phyloP scores from a whole-genome alignment of 2,113 vertebrate species.

The Pluvianellus socialis region DNA sequence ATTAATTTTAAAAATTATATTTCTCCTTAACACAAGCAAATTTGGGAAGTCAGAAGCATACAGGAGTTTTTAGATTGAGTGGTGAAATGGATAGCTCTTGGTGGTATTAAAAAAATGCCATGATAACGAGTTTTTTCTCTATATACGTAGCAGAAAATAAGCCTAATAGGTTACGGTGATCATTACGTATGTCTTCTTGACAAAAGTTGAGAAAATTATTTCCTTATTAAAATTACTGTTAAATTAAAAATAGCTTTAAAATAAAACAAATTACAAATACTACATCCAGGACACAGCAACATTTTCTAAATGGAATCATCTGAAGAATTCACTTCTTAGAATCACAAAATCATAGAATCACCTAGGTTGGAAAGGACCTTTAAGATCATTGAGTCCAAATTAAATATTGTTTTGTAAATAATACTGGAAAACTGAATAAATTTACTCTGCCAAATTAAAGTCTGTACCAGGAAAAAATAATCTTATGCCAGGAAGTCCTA shows the following conservation, averaged over 20 bases:
- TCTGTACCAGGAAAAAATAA: not conserved
- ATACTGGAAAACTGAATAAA: not conserved
- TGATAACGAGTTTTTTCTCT: not conserved
- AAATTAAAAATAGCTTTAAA: not conserved
- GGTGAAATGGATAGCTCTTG: not conserved
- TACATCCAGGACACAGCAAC: not conserved
- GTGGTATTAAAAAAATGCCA: not conserved
- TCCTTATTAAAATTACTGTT: not conserved
- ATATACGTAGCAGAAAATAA: not conserved
- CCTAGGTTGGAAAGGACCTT: too few relatives aligned
- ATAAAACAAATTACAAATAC: not conserved
- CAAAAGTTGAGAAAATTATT: not conserved
- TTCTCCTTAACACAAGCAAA: not conserved
- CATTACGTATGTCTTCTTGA: not conserved
- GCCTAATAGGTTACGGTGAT: not conserved
- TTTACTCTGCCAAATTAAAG: not conserved
- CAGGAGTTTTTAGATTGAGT: not conserved
- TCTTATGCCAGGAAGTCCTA: not conserved
- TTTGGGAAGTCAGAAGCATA: not conserved
- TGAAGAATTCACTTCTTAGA: not conserved
- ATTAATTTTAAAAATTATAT: not conserved
- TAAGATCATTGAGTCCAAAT: too few relatives aligned
- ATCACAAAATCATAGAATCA: not conserved
- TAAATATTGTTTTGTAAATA: not conserved
- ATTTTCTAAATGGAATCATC: not conserved